A percentile compares a stretch with the other conserved stretches of the same genome.
Conservation (phyloP, 2,888 invertebrate species). For the Microctonus hyperodae region DNA sequence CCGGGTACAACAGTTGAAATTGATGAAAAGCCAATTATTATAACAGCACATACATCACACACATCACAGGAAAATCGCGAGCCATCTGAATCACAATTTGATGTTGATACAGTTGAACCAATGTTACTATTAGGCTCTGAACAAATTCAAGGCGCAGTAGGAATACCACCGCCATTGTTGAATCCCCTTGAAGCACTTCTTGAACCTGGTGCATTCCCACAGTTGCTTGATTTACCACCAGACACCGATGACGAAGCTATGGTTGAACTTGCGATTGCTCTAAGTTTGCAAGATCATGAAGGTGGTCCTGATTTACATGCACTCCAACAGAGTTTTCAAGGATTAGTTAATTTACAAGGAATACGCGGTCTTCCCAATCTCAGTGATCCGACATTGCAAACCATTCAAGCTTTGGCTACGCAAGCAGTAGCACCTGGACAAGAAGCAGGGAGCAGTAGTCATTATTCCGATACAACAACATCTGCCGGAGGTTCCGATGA, state of each 20-base stretch:
- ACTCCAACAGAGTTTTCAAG: slow-evolving; percentile 66
- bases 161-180: slow-evolving; percentile 45
- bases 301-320: slow-evolving; percentile 58
- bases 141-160: slow-evolving; percentile 47
- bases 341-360: slow-evolving; percentile 47
- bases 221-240: slow-evolving; percentile 86
- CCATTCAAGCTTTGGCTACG: slow-evolving; percentile 63
- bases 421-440: slow-evolving; percentile 50
- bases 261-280: slow-evolving; percentile 94
- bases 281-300: slow-evolving; percentile 88
- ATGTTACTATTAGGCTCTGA: slow-evolving; percentile 70
- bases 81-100: slow-evolving; percentile 67
- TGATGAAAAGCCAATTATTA: slow-evolving; percentile 56
- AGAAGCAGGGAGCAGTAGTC: slow-evolving; percentile 64
- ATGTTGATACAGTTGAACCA: slow-evolving; percentile 70
- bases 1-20: slow-evolving; percentile 62
- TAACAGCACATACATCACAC: slow-evolving; percentile 50
- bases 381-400: slow-evolving; percentile 63
- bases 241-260: slow-evolving; percentile 97
- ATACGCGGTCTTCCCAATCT: slow-evolving; percentile 65
- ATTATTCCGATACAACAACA: slow-evolving; percentile 82
- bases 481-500: slow-evolving; percentile 92
- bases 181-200: slow-evolving; percentile 64
- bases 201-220: slow-evolving; percentile 73
- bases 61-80: slow-evolving; percentile 64